Evolutionary conservation across 64 coral and sea anemone genomes (phyloP), one percentile per base, ranked within the genome.

Genomic region (Catalaphyllia jardinei): DNA sequence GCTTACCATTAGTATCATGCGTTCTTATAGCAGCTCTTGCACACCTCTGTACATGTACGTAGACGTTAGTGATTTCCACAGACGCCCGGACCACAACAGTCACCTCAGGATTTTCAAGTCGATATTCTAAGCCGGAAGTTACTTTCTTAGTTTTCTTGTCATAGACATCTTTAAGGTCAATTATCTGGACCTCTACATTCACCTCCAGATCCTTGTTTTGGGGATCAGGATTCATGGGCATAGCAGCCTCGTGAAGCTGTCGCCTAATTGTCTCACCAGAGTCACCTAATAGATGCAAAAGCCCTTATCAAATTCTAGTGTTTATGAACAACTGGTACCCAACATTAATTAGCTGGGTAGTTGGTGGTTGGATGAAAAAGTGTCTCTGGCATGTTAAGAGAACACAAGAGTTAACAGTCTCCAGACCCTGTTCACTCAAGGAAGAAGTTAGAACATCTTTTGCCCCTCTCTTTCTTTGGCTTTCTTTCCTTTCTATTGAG

Each of bases 1-100:
- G 5, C 78, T 80, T 80, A 80, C 78, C 78, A 13, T 25, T 80
- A 57, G 42, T 80, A 31, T 80, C 78, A 13, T 80, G 78, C 29
- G 78, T 80, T 80, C 78, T 51, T 12, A 59, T 80, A 10, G 78
- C 78, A 28, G 78, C 78, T 31, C 28, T 61, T 24, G 78, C n/a
- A 11, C 78, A 59, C 30, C 78, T 52, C 60, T 80, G 42, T 29
- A 80, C 78, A 28, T 29, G 54, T 14, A 24, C 51, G 20, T 18
- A 59, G 20, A 80, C 60, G 29, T 29, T 29, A 59, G 50, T 80
- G 31, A 80, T 80, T 31, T 57, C 50, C 17, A 61, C 42, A 27
- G 30, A 29, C 4, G 78, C 46, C 9, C 25, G 51, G 17, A 61
- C 52, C 78, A 29, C n/a, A 29, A 80, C 60, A 29, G 24, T 52